Evolutionary conservation across 2,888 invertebrate species (phyloP), one percentile per base, ranked within the genome.

Genomic region (Trachelus stipa): DNA sequence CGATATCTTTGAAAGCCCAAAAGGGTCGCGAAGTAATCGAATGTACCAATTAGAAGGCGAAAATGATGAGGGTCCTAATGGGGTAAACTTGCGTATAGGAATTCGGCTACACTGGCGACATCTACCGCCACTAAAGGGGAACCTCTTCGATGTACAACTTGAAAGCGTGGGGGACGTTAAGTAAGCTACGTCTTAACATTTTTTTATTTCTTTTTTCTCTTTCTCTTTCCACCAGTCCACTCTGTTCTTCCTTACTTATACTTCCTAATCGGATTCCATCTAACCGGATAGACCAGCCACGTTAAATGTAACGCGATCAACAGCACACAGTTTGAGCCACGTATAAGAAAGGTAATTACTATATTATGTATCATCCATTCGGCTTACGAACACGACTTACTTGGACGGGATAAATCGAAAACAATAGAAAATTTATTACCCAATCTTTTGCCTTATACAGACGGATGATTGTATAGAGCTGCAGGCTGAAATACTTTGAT

Each of bases 151-250:
- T 56, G 9, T 9, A 23, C 23, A 56, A 23, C 56, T 56, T 23
- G 4, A 12, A 23, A 56, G 23, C 23, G 56, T 23, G 23, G 6
- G 23, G 6, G 1, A 56, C 56, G 23, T 56, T 56, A 6, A 15
- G 23, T 23, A 6, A 15, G 9, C 23, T 56, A 15, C 1, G 56
- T 56, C 56, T 30, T 71, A 9, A 23, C 11, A 6, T 33, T 12
- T 15, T 23, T 75, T 75, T 76, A 15, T 76, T 35, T 11, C 15
- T 69, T n/a, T 33, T 71, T 71, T 71, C 33, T 71, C 9, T 30
- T 71, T 11, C 31, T 33, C 33, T 71, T 15, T 40, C 56, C 4
- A 3, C 30, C 34, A 23, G 12, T 11, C 15, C 56, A 15, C 23
- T 56, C 56, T 56, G 23, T 15, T 23, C 56, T 23, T 23, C 23